Percentiles rank a stretch among this genome's conserved stretches.
Evolutionary conservation across 37 sponge, comb jelly and placozoan genomes (phyloP).

Genomic region (Hexactinellida sp.): DNA sequence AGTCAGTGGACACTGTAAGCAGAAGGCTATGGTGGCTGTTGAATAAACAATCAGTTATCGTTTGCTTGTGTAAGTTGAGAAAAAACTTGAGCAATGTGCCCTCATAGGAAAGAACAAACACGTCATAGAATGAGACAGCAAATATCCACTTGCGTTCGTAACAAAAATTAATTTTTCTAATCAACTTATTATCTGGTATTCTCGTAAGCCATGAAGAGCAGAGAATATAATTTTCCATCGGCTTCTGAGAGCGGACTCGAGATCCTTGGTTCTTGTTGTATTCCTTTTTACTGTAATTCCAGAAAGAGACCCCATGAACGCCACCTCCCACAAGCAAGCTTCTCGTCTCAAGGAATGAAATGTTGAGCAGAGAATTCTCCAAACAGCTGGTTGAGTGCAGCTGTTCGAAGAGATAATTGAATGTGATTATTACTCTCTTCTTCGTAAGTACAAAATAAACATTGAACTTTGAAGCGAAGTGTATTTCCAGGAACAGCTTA

Average conservation of each 20-base stretch:
- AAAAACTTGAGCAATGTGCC: background rate
- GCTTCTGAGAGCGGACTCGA: background rate
- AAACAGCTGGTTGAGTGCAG: background rate
- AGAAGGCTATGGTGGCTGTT: background rate
- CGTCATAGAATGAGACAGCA: constrained; percentile 5
- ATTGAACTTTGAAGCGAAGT: background rate
- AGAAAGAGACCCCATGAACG: background rate
- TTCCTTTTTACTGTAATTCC: background rate
- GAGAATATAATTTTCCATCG: constrained; percentile 3
- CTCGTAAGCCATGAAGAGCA: background rate
- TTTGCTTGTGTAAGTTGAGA: background rate
- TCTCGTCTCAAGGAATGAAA: background rate
- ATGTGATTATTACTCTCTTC: background rate
- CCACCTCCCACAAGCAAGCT: background rate
- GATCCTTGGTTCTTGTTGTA: background rate
- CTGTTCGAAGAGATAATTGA: background rate
- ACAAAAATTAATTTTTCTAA: background rate
- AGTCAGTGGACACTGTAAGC: background rate
- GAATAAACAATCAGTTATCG: background rate
- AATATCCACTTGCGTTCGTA: background rate
- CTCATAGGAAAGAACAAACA: background rate
- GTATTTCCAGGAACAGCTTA: background rate
- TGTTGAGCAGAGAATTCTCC: background rate
- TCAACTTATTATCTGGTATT: constrained; percentile 8
- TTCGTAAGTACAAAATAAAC: constrained; percentile 3